Conservation (phyloP, 2,888 invertebrate species). For the Lithophane semibrunnea region DNA sequence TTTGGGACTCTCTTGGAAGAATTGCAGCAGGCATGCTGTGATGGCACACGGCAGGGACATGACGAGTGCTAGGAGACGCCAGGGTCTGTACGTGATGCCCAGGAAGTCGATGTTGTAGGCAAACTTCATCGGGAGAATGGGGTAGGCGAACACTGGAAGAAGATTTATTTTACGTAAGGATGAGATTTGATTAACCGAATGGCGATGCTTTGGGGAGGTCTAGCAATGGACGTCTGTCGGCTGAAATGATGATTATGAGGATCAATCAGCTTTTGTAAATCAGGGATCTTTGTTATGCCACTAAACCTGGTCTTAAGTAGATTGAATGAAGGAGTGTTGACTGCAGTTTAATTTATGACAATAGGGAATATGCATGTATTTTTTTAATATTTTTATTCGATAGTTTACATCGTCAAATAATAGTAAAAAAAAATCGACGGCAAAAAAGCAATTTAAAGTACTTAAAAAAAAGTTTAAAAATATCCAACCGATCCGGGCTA, state of each 20-base stretch:
- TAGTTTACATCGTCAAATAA: no score
- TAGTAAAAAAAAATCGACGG: no score
- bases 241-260: background rate
- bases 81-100: conserved; percentile 92
- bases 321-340: background rate
- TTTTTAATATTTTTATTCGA: no score
- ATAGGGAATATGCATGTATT: no score
- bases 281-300: background rate
- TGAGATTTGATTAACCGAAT: background rate
- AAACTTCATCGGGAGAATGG: conserved; percentile 91
- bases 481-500: no score
- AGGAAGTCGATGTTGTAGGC: conserved; percentile 84
- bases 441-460: no score
- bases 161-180: background rate
- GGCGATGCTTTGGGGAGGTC: background rate
- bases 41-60: conserved; percentile 92
- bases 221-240: background rate
- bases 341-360: no score
- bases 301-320: background rate
- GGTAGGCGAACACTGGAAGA: conserved; percentile 91
- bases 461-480: no score
- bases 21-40: conserved; percentile 90
- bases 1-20: conserved; percentile 95
- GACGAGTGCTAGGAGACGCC: conserved; percentile 93
- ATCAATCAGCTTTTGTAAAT: background rate